Base-by-base conservation (phyloP, 2,113 vertebrate species). In the Actenoides hombroni region DNA sequence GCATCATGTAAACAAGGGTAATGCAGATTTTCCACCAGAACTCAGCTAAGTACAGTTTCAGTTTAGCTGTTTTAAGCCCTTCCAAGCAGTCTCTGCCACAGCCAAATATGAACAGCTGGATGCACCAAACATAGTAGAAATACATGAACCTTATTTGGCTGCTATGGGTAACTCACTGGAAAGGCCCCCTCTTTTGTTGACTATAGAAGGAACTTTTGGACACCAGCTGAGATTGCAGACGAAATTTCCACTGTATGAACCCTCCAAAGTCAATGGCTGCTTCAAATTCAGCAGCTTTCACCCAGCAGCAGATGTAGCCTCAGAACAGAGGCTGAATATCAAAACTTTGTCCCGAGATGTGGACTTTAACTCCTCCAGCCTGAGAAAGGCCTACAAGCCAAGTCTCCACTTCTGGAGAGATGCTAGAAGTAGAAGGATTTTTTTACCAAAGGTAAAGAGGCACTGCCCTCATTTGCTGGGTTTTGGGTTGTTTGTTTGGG, bases 181-280 rank as follows among this genome's bases (percentile, higher is more conserved):
- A 82, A 84, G 0, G 0, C 4, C 74, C 25, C 15, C 20, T 73
- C 69, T 84, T 68, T 48, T 13, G 2, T 7, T 53, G 28, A 40
- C 31, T 53, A 31, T 24, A 89, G 74, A 91, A 87, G 53, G 33
- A 75, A 53, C 8, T 64, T 81, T 7, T 6, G 11, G 17, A 64
- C 11, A 33, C 3, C 46, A 0, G 23, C 13, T 64, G 53, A 91
- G 37, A 56, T 1, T 31, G n/a, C 26, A 1, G 1, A 37, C 13
- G 44, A 40, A 64, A 76, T 68, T 76, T 61, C 5, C 1, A 21
- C 33, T 49, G 7, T 35, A 71, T 40, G 75, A 82, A 61, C 31
- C 16, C 7, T 19, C 39, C 14, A 18, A 76, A 71, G 26, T 8
- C 61, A 78, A 31, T 10, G 29, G 56, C 44, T 64, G 26, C 25